phyloP scores from a whole-genome alignment of 2,113 vertebrate genomes.

The Acrocephalus arundinaceus region DNA sequence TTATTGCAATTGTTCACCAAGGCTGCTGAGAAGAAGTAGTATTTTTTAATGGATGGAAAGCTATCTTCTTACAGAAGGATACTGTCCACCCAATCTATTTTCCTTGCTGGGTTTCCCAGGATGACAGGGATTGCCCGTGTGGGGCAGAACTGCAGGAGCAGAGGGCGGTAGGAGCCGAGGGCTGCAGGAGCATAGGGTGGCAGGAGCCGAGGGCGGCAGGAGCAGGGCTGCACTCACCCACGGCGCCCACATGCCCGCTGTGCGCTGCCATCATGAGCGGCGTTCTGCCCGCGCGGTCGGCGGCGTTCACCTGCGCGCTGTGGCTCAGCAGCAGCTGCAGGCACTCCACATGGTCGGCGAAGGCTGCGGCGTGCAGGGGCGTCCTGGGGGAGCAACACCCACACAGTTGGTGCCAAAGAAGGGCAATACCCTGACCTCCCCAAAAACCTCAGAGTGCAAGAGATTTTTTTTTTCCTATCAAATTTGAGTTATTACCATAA shows the following conservation, averaged over 20 bases:
- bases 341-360: conserved; percentile 87
- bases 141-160: neutral
- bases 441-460: neutral
- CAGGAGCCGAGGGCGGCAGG: neutral
- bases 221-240: conserved; percentile 75
- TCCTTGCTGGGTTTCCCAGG: neutral
- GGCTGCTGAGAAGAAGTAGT: neutral
- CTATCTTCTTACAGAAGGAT: neutral
- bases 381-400: conserved; percentile 68
- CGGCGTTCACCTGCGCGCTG: conserved; percentile 80
- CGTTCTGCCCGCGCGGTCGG: conserved; percentile 81
- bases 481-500: neutral
- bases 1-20: neutral
- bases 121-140: rapidly evolving
- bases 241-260: conserved; percentile 78
- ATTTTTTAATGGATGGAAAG: neutral
- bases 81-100: neutral
- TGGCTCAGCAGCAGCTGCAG: conserved; percentile 91
- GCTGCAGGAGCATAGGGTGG: too few species aligned
- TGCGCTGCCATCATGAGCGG: conserved; percentile 91
- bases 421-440: neutral
- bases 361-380: conserved; percentile 92
- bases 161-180: too few species aligned
- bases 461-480: neutral
- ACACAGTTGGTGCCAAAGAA: neutral